A percentile compares a stretch with the other conserved stretches of the same genome.
phyloP scores from a whole-genome alignment of 2,888 invertebrate species.

The Platypus cylindrus region DNA sequence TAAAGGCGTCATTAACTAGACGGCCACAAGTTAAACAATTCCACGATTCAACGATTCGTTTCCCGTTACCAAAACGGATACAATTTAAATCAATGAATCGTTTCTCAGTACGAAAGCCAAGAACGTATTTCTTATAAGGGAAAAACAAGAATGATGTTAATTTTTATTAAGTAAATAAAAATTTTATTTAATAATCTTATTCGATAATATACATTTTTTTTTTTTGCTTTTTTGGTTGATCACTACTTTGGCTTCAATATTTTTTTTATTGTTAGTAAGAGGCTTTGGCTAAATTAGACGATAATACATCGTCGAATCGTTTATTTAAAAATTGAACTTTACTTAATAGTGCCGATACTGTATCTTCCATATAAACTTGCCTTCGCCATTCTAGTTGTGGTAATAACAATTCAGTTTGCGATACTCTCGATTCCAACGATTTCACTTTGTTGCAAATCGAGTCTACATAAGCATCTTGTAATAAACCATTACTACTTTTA shows the following conservation, averaged over 20 bases:
- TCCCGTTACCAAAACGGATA: constrained; percentile 90
- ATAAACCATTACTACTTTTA: constrained; percentile 20
- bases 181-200: neutral
- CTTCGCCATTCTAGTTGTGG: constrained; percentile 35
- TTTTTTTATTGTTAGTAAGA: no score
- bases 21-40: constrained; percentile 95
- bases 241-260: no score
- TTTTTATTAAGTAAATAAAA: constrained; percentile 13
- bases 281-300: neutral
- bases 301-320: constrained; percentile 38
- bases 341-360: constrained; percentile 32
- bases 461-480: constrained; percentile 38
- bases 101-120: constrained; percentile 73
- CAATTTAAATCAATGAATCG: constrained; percentile 71
- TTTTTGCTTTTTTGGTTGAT: no score
- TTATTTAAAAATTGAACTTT: constrained; percentile 37
- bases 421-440: constrained; percentile 35
- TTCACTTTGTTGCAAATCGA: constrained; percentile 36
- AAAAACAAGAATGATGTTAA: constrained; percentile 3
- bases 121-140: constrained; percentile 55
- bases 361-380: constrained; percentile 36
- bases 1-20: constrained; percentile 79
- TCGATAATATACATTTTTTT: neutral
- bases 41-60: constrained; percentile 92
- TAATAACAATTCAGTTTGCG: constrained; percentile 32